Percentiles rank a stretch among this genome's conserved stretches.
These are phyloP conservation scores for Cydia splendana DNA, from an alignment of 1,140 invertebrate species.

Conservation along the genomic window DNA sequence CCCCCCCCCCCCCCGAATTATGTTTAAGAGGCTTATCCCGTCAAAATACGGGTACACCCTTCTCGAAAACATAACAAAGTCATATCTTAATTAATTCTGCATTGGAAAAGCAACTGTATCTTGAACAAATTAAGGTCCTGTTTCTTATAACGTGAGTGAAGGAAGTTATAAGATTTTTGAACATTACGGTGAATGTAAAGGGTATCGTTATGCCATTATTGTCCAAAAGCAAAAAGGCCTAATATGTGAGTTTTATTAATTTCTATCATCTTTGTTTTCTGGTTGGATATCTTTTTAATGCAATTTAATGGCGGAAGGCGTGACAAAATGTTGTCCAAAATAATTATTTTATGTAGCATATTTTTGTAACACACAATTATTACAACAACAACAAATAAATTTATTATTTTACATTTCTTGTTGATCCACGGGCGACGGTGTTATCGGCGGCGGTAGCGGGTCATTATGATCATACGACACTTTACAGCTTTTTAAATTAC, in stretches of 20 bases:
- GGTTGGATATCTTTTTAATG: too few relatives aligned
- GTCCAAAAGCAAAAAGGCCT: neutral
- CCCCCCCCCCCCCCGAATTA: neutral
- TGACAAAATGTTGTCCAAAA: too few relatives aligned
- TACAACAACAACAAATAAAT: too few relatives aligned
- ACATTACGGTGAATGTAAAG: neutral
- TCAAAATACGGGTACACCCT: neutral
- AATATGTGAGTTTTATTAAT: neutral
- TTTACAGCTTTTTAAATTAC: too few relatives aligned
- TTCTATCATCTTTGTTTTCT: neutral
- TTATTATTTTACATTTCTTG: too few relatives aligned
- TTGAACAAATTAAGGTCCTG: neutral
- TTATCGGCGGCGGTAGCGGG: too few relatives aligned
- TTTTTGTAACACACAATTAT: too few relatives aligned
- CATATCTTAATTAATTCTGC: neutral
- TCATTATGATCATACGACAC: too few relatives aligned
- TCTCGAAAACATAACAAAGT: neutral
- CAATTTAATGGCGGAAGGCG: too few relatives aligned
- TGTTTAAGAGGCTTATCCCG: constrained; percentile 7
- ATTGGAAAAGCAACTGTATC: neutral
- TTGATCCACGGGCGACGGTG: too few relatives aligned
- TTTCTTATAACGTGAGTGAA: neutral
- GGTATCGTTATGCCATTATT: neutral
- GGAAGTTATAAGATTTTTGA: neutral
- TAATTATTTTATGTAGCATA: too few relatives aligned